Evolutionary conservation across 2,797 vertebrate species (phyloP).

Genomic region (Mormyrus proboscirostris): DNA sequence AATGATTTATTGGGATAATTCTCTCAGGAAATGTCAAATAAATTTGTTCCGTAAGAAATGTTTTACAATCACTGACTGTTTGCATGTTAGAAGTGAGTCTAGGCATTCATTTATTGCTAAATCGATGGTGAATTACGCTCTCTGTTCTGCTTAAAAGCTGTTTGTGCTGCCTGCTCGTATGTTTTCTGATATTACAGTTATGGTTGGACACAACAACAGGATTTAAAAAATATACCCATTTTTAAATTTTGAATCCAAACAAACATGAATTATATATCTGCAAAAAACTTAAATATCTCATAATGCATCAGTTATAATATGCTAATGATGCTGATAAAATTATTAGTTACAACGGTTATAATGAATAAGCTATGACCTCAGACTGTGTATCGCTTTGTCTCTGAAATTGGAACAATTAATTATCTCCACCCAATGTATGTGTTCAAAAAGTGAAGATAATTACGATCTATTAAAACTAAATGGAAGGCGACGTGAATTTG

Average conservation of each 20-base stretch:
- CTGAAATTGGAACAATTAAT: constrained; percentile 1
- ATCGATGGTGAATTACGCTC: neutral
- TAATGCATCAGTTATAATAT: neutral
- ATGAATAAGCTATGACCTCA: neutral
- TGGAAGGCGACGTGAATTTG: neutral
- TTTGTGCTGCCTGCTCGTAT: neutral
- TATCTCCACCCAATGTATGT: neutral
- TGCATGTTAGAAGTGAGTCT: neutral
- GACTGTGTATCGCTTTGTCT: neutral
- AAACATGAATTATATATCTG: neutral
- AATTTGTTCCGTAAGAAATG: neutral
- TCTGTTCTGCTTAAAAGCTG: neutral
- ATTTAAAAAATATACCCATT: neutral
- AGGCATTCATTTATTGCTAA: constrained; percentile 1
- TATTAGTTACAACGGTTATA: neutral
- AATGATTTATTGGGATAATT: constrained; percentile 4
- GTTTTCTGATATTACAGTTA: neutral
- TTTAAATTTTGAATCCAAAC: neutral
- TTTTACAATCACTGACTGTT: neutral
- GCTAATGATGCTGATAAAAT: neutral
- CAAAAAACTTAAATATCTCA: neutral
- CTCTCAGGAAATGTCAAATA: constrained; percentile 3
- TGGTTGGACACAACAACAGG: neutral
- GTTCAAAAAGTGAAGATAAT: neutral
- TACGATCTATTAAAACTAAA: neutral